A percentile compares a stretch with the other conserved stretches of the same genome.
Evolutionary conservation across 2,888 invertebrate genomes (phyloP).

Genomic region (Nysson spinosus): DNA sequence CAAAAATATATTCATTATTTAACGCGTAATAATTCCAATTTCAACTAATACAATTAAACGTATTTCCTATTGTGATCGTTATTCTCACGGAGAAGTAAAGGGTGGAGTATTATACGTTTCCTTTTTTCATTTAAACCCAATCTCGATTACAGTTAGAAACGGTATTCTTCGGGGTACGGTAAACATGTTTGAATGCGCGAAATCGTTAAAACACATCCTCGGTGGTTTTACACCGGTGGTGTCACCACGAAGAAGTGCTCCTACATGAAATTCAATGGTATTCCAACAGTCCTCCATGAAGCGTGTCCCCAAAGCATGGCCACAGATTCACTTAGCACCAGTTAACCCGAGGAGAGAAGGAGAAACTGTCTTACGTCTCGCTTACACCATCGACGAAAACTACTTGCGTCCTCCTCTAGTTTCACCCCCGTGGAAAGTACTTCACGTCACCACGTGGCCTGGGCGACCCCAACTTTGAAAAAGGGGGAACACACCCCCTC

Average conservation of each 20-base stretch:
- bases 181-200: background rate
- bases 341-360: conserved; percentile 71
- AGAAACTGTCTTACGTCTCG: conserved; percentile 41
- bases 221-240: conserved; percentile 27
- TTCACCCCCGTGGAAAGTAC: conserved; percentile 46
- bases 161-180: too few species aligned
- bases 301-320: conserved; percentile 63
- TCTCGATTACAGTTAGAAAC: too few species aligned
- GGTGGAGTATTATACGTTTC: too few species aligned
- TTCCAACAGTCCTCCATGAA: conserved; percentile 49
- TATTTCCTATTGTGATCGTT: too few species aligned
- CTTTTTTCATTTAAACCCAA: too few species aligned
- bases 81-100: too few species aligned
- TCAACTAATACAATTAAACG: too few species aligned
- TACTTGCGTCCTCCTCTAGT: conserved; percentile 43
- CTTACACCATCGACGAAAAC: conserved; percentile 33
- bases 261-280: conserved; percentile 56
- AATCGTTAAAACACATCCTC: conserved; percentile 14
- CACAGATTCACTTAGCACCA: conserved; percentile 72
- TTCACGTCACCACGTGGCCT: conserved; percentile 65
- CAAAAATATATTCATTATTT: conserved; percentile 50
- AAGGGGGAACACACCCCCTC: conserved; percentile 67
- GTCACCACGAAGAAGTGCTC: conserved; percentile 48
- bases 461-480: conserved; percentile 57
- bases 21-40: too few species aligned